phyloP scores from a whole-genome alignment of 2,888 invertebrate species.

The Dyspetes luteomarginatus region DNA sequence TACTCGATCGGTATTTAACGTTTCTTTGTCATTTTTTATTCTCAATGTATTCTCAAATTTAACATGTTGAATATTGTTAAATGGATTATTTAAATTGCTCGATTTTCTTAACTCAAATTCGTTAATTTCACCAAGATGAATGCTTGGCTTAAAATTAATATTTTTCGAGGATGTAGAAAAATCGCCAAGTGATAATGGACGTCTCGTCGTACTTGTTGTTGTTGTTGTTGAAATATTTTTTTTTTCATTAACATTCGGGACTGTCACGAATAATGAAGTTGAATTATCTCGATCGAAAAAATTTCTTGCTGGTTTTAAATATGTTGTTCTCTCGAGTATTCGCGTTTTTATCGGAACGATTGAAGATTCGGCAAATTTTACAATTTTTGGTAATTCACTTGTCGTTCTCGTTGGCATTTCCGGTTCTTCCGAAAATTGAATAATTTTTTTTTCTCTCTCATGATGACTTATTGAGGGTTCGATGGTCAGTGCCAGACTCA shows the following conservation, averaged over 20 bases:
- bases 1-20: constrained; percentile 56
- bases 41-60: constrained; percentile 69
- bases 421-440: not conserved
- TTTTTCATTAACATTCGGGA: not conserved
- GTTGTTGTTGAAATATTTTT: not conserved
- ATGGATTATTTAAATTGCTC: constrained; percentile 52
- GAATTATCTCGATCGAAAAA: constrained; percentile 9
- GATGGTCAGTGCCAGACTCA: constrained; percentile 43
- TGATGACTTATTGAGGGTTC: not conserved
- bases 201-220: not conserved
- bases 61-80: constrained; percentile 71
- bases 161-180: constrained; percentile 14
- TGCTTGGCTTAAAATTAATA: constrained; percentile 73
- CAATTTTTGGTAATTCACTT: not conserved
- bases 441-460: not conserved
- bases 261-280: constrained; percentile 21
- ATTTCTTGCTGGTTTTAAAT: constrained; percentile 8
- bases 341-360: constrained; percentile 14
- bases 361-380: constrained; percentile 5
- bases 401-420: not conserved
- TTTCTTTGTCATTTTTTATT: constrained; percentile 29
- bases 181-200: not conserved
- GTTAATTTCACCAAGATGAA: constrained; percentile 72
- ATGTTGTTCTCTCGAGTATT: constrained; percentile 28
- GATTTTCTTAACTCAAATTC: constrained; percentile 55